Conservation (phyloP, 2,113 vertebrate genomes). For the Danio rerio region DNA sequence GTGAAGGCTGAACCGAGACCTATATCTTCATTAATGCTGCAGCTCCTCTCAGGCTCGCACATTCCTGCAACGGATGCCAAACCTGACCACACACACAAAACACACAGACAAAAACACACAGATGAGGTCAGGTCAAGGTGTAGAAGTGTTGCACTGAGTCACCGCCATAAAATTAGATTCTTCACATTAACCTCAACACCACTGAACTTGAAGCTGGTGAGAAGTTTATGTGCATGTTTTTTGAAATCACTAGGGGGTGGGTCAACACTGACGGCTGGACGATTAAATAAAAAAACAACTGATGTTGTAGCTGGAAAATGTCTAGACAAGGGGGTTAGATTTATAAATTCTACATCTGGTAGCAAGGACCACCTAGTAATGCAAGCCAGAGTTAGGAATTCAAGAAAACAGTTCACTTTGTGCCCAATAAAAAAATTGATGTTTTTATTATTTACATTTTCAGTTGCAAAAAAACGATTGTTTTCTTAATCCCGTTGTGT, state of each 20-base stretch:
- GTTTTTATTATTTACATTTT: slow-evolving; percentile 83
- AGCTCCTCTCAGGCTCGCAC: slow-evolving; percentile 98
- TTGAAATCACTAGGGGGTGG: slow-evolving; percentile 83
- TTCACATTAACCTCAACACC: slow-evolving; percentile 81
- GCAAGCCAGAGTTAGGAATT: slow-evolving; percentile 86
- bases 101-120: slow-evolving; percentile 80
- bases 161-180: slow-evolving; percentile 82
- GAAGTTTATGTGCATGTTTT: slow-evolving; percentile 83
- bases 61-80: slow-evolving; percentile 99
- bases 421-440: slow-evolving; percentile 54
- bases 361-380: slow-evolving; percentile 90
- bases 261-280: slow-evolving; percentile 85
- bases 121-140: slow-evolving; percentile 86
- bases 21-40: slow-evolving; percentile 99
- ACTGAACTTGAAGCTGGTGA: slow-evolving; percentile 83
- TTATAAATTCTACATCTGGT: slow-evolving; percentile 93
- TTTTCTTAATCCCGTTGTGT: slow-evolving; percentile 13
- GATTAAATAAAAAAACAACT: slow-evolving; percentile 75
- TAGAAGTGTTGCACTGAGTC: slow-evolving; percentile 59
- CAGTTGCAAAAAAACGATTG: slow-evolving; percentile 52
- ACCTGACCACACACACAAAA: slow-evolving; percentile 75
- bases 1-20: slow-evolving; percentile 98
- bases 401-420: slow-evolving; percentile 74
- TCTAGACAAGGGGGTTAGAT: slow-evolving; percentile 91
- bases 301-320: slow-evolving; percentile 88